Conservation (phyloP, 2,113 vertebrate genomes). For the Herpailurus yagouaroundi region DNA sequence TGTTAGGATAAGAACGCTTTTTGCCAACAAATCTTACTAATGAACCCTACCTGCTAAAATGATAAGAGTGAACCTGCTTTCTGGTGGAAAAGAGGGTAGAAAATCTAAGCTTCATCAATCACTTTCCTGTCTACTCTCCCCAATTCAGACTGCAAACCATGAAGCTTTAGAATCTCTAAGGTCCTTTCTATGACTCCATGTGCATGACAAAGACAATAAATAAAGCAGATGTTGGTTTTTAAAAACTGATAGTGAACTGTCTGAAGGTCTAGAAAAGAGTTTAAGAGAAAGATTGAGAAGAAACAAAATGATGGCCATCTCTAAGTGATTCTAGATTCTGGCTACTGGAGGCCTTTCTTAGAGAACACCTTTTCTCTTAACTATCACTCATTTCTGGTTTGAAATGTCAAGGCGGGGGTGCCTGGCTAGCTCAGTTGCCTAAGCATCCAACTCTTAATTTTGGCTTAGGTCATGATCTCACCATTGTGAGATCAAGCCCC, state of each 20-base stretch:
- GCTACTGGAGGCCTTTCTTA: neutral
- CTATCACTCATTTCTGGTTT: neutral
- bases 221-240: neutral
- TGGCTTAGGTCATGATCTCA: too few relatives aligned
- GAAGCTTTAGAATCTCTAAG: neutral
- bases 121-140: neutral
- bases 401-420: neutral
- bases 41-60: neutral
- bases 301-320: neutral
- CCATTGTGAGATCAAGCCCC: too few relatives aligned
- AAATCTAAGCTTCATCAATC: neutral
- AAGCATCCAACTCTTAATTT: too few relatives aligned
- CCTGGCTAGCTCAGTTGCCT: too few relatives aligned
- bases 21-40: conserved; percentile 31
- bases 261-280: neutral
- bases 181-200: neutral
- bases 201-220: neutral
- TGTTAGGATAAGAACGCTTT: neutral
- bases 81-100: neutral
- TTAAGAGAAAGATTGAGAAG: neutral
- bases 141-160: neutral
- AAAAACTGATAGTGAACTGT: neutral
- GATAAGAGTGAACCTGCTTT: neutral
- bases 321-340: neutral
- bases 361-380: neutral